Percentiles rank a stretch among this genome's conserved stretches.
Evolutionary conservation across 2,797 vertebrate genomes (phyloP).

Genomic region (Sibirionetta formosa): DNA sequence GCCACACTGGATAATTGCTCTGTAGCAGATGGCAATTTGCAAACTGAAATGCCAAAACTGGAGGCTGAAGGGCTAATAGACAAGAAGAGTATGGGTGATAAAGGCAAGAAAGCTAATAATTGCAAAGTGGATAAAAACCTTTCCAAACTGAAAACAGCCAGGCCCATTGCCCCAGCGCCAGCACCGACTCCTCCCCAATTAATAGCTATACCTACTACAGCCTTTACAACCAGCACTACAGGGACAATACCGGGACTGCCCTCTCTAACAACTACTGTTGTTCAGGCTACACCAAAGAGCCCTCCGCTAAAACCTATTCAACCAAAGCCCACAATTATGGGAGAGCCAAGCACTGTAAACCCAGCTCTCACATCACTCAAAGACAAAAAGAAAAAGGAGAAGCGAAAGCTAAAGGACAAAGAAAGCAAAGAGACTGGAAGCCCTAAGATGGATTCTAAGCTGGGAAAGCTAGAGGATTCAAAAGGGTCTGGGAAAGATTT

Average conservation of each 20-base stretch:
- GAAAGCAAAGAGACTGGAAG: slow-evolving; percentile 90
- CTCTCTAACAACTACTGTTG: slow-evolving; percentile 89
- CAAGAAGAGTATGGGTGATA: slow-evolving; percentile 88
- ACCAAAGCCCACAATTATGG: slow-evolving; percentile 94
- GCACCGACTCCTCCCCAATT: slow-evolving; percentile 94
- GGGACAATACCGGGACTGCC: slow-evolving; percentile 88
- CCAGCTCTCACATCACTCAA: slow-evolving; percentile 91
- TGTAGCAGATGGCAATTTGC: slow-evolving; percentile 87
- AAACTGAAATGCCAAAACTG: slow-evolving; percentile 95
- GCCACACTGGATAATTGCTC: slow-evolving; percentile 93
- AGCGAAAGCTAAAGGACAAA: slow-evolving; percentile 94
- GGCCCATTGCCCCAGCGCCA: slow-evolving; percentile 93
- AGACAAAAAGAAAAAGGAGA: slow-evolving; percentile 97
- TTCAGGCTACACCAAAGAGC: slow-evolving; percentile 93
- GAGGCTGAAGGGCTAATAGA: slow-evolving; percentile 96
- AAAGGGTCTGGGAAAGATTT: slow-evolving; percentile 90
- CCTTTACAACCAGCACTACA: slow-evolving; percentile 87
- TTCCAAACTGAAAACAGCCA: slow-evolving; percentile 93
- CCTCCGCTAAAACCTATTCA: slow-evolving; percentile 96
- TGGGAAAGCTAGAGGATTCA: slow-evolving; percentile 86
- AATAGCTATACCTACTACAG: slow-evolving; percentile 94
- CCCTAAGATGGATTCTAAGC: slow-evolving; percentile 88
- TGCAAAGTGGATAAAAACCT: slow-evolving; percentile 93
- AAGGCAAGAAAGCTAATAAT: slow-evolving; percentile 90
- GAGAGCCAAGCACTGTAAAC: slow-evolving; percentile 93